A percentile compares a stretch with the other conserved stretches of the same genome.
phyloP scores from a whole-genome alignment of 92 coral and sea anemone species.

The Zoanthus solanderi region DNA sequence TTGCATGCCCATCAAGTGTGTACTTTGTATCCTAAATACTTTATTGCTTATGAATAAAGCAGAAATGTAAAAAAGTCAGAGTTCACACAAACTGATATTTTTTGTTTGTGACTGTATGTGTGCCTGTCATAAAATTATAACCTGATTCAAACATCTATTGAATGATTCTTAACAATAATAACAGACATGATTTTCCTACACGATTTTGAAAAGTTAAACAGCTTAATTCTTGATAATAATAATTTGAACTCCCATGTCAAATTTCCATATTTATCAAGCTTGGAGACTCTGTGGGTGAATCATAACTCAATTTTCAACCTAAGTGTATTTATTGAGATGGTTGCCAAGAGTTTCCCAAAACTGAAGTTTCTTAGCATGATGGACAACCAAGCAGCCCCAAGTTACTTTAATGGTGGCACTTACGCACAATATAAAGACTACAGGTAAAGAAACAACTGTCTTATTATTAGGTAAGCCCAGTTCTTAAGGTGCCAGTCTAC shows the following conservation, averaged over 20 bases:
- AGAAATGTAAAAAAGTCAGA: too few species aligned
- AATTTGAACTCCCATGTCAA: slow-evolving; percentile 76
- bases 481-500: too few species aligned
- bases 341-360: slow-evolving; percentile 87
- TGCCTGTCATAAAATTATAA: neutral
- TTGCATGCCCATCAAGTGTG: too few species aligned
- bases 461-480: too few species aligned
- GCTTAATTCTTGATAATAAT: slow-evolving; percentile 91
- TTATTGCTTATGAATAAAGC: too few species aligned
- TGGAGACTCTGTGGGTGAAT: slow-evolving; percentile 92
- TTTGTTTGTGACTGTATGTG: too few species aligned
- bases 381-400: slow-evolving; percentile 95
- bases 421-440: slow-evolving; percentile 90
- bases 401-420: slow-evolving; percentile 97
- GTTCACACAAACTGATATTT: too few species aligned
- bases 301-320: slow-evolving; percentile 93
- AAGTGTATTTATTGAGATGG: slow-evolving; percentile 90
- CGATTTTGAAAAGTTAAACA: slow-evolving; percentile 75
- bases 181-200: slow-evolving; percentile 82
- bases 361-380: slow-evolving; percentile 94
- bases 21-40: too few species aligned
- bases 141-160: neutral
- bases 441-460: slow-evolving; percentile 65
- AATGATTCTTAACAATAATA: slow-evolving; percentile 36
- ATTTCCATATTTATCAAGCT: slow-evolving; percentile 73